Base-by-base conservation (phyloP, 2,888 invertebrate genomes). In the Onchidella celtica region DNA sequence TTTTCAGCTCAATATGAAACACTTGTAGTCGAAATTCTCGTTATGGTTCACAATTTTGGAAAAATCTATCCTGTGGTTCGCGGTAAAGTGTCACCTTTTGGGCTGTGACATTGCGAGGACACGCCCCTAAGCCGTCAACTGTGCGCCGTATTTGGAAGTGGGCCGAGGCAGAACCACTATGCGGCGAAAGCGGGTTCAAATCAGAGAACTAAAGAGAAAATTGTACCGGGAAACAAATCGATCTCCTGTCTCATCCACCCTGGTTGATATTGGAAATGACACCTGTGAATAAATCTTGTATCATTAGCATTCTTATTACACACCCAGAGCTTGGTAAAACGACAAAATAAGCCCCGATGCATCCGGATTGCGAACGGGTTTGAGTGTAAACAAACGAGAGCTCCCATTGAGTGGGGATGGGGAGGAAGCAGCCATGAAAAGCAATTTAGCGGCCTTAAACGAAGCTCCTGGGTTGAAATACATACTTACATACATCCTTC, bases 381-480 rank as follows among this genome's bases (percentile, higher is more conserved):
- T 57, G 61, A 82, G 80, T 85, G 85, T 85, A 85, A 85, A 85
- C 85, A 85, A 83, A 34, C 70, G 40, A 75, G 21, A 66, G 77
- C 77, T 66, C 14, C 40, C 68, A 57, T 47, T 68, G 55, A 77
- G 68, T 76, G 77, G 29, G 36, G 68, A 77, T 68, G 34, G 24
- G 57, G 68, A 68, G 77, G 77, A 68, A 77, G 68, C 55, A 9
- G 14, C 6, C 34, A 17, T 55, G 29, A 61, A 73, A 0, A 59
- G 24, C 73, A 61, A 36, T 24, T 59, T 61, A 14, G 27, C 27
- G 59, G 36, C 38, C n/a, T n/a, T n/a, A n/a, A n/a, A n/a, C n/a
- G n/a, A n/a, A 32, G 32, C 27, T 65, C 3, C 65, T 4, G 6
- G n/a, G 40, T 27, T 4, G 34, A 78, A 78, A 78, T 78, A 78